These are phyloP conservation scores for Hestina assimilis DNA, from an alignment of 1,140 invertebrate genomes.

Conservation along the genomic window DNA sequence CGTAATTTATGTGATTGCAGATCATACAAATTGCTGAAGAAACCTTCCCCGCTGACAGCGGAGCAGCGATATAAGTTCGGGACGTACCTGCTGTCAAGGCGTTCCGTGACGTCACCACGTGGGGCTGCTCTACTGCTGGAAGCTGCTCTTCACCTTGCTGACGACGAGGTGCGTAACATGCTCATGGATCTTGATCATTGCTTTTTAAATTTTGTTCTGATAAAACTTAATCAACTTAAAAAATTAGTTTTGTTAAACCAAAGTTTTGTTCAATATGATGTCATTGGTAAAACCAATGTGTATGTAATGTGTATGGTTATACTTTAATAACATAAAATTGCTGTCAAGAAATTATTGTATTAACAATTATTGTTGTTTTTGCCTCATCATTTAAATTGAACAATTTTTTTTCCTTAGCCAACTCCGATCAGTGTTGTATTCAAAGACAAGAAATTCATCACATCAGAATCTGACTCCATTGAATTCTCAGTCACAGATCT, in stretches of 20 bases:
- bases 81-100: conserved; percentile 94
- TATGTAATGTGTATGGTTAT: too few species aligned
- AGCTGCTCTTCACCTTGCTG: conserved; percentile 83
- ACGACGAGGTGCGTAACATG: conserved; percentile 53
- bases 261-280: too few species aligned
- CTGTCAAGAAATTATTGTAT: too few species aligned
- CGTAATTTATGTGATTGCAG: too few species aligned
- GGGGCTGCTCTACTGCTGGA: conserved; percentile 89
- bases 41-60: conserved; percentile 84
- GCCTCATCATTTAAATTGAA: not conserved
- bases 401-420: conserved; percentile 37
- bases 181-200: too few species aligned
- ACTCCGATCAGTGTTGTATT: conserved; percentile 88
- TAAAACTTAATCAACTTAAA: too few species aligned
- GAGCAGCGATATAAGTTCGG: conserved; percentile 94
- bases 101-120: conserved; percentile 91
- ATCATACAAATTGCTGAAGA: conserved; percentile 84
- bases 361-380: too few species aligned
- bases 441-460: conserved; percentile 85
- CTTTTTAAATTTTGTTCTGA: too few species aligned
- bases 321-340: too few species aligned
- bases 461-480: conserved; percentile 84
- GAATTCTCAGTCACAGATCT: conserved; percentile 90
- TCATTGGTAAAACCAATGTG: too few species aligned
- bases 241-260: too few species aligned